Conservation (phyloP, 2,797 vertebrate genomes). For the Macropus fuliginosus region DNA sequence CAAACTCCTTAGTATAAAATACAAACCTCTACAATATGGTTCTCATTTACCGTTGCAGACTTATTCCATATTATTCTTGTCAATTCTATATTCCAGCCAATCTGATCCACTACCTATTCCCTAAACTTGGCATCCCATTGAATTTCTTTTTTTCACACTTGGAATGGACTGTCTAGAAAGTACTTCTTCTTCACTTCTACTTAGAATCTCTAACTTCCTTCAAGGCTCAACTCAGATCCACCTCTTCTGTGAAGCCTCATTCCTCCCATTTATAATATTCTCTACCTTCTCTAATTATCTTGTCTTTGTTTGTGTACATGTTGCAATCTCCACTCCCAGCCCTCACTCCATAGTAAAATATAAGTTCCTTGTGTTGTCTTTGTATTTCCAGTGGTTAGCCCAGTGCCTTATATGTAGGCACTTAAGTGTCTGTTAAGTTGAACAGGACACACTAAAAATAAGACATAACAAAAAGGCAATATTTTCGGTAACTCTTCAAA, state of each 20-base stretch:
- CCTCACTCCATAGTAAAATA: neutral
- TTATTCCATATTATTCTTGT: neutral
- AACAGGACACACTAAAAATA: neutral
- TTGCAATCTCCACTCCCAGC: neutral
- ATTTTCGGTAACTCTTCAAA: neutral
- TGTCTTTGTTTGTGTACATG: neutral
- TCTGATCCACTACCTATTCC: neutral
- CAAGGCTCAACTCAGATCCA: neutral
- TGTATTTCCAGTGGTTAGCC: neutral
- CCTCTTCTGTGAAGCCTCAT: neutral
- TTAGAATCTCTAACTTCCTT: neutral
- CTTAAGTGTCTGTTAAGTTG: neutral
- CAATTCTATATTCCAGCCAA: neutral
- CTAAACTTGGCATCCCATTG: neutral
- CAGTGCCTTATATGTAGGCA: neutral
- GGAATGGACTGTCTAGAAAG: neutral
- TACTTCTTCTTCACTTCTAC: neutral
- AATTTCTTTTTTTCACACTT: neutral
- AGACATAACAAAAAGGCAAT: slow-evolving; percentile 13
- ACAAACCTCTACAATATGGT: neutral
- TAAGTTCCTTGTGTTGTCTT: neutral
- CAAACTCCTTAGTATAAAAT: neutral
- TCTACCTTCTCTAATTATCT: neutral
- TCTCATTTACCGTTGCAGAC: neutral
- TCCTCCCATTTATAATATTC: neutral